phyloP scores from a whole-genome alignment of 1,140 invertebrate genomes.

The Mactra quadrangularis region DNA sequence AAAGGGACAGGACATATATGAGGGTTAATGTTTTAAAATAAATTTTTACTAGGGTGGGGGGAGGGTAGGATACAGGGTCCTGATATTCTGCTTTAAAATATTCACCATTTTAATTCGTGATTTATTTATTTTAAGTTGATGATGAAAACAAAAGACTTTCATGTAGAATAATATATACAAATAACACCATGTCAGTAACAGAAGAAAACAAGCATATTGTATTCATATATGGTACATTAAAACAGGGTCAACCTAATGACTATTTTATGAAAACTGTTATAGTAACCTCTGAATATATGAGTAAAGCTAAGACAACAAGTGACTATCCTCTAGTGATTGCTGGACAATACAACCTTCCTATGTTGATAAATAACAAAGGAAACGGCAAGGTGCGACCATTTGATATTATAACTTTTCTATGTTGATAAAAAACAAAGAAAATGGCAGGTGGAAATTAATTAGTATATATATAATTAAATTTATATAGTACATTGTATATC shows the following conservation, averaged over 20 bases:
- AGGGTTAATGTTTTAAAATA: no score
- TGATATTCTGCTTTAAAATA: no score
- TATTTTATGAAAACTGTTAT: constrained; percentile 87
- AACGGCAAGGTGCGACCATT: constrained; percentile 84
- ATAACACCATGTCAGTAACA: no score
- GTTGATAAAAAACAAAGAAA: background rate
- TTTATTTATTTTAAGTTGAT: no score
- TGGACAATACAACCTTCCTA: constrained; percentile 94
- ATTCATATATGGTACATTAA: constrained; percentile 97
- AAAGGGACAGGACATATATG: no score
- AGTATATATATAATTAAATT: background rate
- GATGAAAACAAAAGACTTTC: no score
- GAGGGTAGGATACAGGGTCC: no score
- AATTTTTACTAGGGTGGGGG: no score
- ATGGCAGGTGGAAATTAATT: background rate
- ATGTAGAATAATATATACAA: no score
- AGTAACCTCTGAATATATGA: constrained; percentile 88
- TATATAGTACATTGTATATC: background rate
- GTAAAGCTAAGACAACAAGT: constrained; percentile 87
- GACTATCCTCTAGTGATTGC: constrained; percentile 93
- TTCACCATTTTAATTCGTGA: no score
- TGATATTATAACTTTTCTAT: background rate
- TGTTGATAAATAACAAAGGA: constrained; percentile 89
- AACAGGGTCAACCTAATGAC: constrained; percentile 93
- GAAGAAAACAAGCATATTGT: no score